phyloP scores from a whole-genome alignment of 2,113 vertebrate genomes.

The Orcinus orca region DNA sequence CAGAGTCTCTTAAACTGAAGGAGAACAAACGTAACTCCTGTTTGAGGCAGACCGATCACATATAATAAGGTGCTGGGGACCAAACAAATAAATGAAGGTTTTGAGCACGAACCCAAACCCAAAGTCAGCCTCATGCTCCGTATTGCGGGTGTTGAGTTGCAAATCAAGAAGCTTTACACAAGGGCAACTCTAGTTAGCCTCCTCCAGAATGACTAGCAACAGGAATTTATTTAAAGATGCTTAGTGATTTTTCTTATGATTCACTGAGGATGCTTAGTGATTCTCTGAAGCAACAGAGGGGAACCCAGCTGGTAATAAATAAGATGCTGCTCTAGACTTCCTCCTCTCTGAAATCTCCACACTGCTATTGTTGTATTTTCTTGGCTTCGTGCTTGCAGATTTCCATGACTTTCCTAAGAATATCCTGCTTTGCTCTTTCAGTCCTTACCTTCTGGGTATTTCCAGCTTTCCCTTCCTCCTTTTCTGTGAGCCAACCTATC shows the following conservation, averaged over 20 bases:
- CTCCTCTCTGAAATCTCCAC: neutral
- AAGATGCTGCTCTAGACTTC: neutral
- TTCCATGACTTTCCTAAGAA: neutral
- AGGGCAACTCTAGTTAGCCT: neutral
- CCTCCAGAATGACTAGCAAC: neutral
- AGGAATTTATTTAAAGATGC: neutral
- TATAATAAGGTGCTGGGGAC: neutral
- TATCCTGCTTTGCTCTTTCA: neutral
- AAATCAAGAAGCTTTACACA: neutral
- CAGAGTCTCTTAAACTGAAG: neutral
- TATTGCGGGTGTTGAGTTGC: neutral
- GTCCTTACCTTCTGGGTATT: neutral
- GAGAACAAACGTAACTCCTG: neutral
- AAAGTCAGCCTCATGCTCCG: neutral
- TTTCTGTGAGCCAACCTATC: neutral
- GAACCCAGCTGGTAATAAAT: neutral
- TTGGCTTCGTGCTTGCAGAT: neutral
- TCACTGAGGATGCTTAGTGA: neutral
- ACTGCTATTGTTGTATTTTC: neutral
- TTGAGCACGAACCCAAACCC: neutral
- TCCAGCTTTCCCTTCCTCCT: neutral
- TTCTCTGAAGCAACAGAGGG: neutral
- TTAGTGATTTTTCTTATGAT: neutral
- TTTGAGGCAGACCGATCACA: neutral
- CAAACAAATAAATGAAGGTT: neutral